phyloP scores from a whole-genome alignment of 1,140 invertebrate genomes.

The Scaptomyza graminum region DNA sequence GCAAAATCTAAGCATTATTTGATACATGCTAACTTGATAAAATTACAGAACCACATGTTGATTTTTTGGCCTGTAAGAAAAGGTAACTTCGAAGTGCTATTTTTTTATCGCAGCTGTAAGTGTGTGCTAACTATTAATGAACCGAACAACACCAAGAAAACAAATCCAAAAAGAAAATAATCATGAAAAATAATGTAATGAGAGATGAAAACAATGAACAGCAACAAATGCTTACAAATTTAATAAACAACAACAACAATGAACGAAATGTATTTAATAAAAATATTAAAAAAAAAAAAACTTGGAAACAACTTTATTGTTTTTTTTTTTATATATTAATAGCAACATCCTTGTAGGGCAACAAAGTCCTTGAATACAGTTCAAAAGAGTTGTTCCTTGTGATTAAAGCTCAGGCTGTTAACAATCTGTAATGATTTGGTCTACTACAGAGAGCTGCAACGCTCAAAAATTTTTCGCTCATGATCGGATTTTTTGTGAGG shows the following conservation, averaged over 20 bases:
- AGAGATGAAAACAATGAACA: slow-evolving; percentile 55
- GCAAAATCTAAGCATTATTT: too few relatives aligned
- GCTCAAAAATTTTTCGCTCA: too few relatives aligned
- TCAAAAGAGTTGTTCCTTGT: not conserved
- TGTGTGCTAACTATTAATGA: slow-evolving; percentile 51
- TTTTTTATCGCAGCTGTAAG: not conserved
- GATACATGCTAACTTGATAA: too few relatives aligned
- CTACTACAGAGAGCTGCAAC: too few relatives aligned
- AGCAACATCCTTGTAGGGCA: too few relatives aligned
- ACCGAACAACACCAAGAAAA: slow-evolving; percentile 32
- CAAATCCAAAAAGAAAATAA: slow-evolving; percentile 23
- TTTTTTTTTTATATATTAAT: not conserved
- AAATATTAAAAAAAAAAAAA: slow-evolving; percentile 64
- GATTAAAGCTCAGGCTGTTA: not conserved
- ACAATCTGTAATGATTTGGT: not conserved
- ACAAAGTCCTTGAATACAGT: not conserved
- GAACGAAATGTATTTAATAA: slow-evolving; percentile 78
- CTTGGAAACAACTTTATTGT: slow-evolving; percentile 19
- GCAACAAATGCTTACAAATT: slow-evolving; percentile 66
- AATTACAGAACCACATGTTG: too few relatives aligned
- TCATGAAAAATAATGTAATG: slow-evolving; percentile 35
- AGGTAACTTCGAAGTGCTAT: too few relatives aligned
- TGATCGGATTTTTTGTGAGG: too few relatives aligned
- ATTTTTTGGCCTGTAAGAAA: not conserved
- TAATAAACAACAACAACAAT: slow-evolving; percentile 50